phyloP scores from a whole-genome alignment of 2,797 vertebrate genomes.

The Hoplostethus mediterraneus region DNA sequence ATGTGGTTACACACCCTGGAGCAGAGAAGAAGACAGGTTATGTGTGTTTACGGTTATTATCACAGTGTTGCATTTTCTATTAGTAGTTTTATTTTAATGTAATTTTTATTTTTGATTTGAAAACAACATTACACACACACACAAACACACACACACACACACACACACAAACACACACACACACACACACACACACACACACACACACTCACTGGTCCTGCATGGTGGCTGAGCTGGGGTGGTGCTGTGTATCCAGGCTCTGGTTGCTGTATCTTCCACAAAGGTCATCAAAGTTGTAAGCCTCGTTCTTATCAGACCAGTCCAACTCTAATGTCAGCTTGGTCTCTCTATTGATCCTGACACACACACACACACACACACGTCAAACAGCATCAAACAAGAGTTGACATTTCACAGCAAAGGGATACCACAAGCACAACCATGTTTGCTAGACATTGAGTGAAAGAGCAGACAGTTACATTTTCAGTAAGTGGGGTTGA shows the following conservation, averaged over 20 bases:
- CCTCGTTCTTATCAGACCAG: constrained; percentile 93
- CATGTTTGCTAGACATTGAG: neutral
- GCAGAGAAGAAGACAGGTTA: constrained; percentile 10
- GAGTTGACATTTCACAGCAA: neutral
- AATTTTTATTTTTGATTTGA: neutral
- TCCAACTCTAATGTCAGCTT: constrained; percentile 90
- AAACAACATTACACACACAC: constrained; percentile 15
- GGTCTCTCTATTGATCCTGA: constrained; percentile 86
- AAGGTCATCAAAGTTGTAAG: constrained; percentile 86
- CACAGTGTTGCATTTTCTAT: neutral
- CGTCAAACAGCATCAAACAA: neutral
- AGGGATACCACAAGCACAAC: neutral
- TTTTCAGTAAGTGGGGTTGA: neutral
- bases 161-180: constrained; percentile 81
- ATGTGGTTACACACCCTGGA: constrained; percentile 85
- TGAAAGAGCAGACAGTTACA: too few species aligned
- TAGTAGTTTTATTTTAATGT: neutral
- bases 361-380: constrained; percentile 23
- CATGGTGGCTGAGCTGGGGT: constrained; percentile 83
- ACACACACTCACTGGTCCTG: constrained; percentile 88
- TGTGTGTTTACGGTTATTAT: neutral
- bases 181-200: constrained; percentile 71
- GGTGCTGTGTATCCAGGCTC: constrained; percentile 84
- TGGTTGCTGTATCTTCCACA: constrained; percentile 83
- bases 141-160: constrained; percentile 77